Base-by-base conservation (phyloP, 1,140 invertebrate genomes). In the Hetaerina americana region DNA sequence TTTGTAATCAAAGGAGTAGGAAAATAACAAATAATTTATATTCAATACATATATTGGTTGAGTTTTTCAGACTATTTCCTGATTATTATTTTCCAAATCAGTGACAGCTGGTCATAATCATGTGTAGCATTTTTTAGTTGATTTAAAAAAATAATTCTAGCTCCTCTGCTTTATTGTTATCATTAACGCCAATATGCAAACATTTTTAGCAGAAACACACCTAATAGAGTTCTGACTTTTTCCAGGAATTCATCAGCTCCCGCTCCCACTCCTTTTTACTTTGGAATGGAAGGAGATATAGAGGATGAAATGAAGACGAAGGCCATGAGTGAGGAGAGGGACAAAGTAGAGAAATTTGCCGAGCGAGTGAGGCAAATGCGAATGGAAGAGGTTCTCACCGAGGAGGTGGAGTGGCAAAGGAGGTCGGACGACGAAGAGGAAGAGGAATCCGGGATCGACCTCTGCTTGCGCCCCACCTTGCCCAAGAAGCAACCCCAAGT, bases 401-500 rank as follows among this genome's bases (percentile, higher is more conserved):
- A 57, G 15, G 40, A 57, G 40, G 40, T 18, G 15, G 40, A 57
- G 10, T 57, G 40, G 40, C 15, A 22, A 10, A 57, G 40, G 22
- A 10, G 28, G 8, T 69, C 68, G 10, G 28, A 28, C 10, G 68
- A 69, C 2, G 68, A 72, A 72, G 66, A 72, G 0, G 66, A 27
- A 22, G 70, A 77, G 26, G 80, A 82, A 29, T 74, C 77, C 66
- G 78, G 88, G 26, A 90, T 93, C 69, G 86, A 88, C 26, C 79
- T 93, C 66, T 85, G 89, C 49, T 78, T 93, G 71, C 82, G 91
- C 0, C 91, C 92, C 1, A 91, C 89, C 0, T 77, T 93, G 71
- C 92, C 92, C 0, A 89, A 90, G 75, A 90, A 92, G 75, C 87
- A 88, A 76, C 82, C 87, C 15, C 87, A 90, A 71, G 87, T 91